Percentiles rank a stretch among this genome's conserved stretches.
phyloP scores from a whole-genome alignment of 2,113 vertebrate species.

The Odocoileus hemionus region DNA sequence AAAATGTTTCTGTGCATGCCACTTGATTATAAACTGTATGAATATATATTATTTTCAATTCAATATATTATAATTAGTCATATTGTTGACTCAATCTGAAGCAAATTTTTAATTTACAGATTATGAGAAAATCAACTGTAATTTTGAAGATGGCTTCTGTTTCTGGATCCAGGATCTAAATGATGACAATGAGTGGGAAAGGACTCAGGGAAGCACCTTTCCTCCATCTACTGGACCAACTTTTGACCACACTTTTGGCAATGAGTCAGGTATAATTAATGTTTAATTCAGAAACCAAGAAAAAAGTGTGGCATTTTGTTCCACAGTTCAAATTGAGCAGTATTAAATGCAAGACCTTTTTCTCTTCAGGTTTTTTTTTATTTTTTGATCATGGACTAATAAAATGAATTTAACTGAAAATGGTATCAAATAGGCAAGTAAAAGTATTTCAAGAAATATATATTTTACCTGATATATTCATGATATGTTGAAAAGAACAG shows the following conservation, averaged over 20 bases:
- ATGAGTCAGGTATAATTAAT: conserved; percentile 84
- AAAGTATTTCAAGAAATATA: background rate
- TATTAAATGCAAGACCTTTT: background rate
- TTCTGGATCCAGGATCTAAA: conserved; percentile 87
- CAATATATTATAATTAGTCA: background rate
- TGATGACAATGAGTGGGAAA: conserved; percentile 85
- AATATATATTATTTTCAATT: background rate
- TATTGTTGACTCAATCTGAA: background rate
- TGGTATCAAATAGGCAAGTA: background rate
- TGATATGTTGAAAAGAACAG: background rate
- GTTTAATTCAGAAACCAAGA: background rate
- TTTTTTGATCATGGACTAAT: background rate
- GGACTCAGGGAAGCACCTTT: conserved; percentile 75
- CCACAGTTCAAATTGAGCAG: background rate
- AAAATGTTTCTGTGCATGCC: background rate
- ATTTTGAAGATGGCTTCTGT: conserved; percentile 90
- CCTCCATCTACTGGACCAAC: conserved; percentile 84
- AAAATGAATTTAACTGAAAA: background rate
- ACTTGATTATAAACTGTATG: background rate
- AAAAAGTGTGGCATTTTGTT: rapidly evolving
- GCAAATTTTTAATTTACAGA: conserved; percentile 78
- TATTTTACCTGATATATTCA: background rate
- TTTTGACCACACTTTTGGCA: conserved; percentile 90
- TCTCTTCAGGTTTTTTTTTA: background rate
- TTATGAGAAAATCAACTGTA: conserved; percentile 87